Evolutionary conservation across 2,113 vertebrate genomes (phyloP).

Genomic region (Channa argus): DNA sequence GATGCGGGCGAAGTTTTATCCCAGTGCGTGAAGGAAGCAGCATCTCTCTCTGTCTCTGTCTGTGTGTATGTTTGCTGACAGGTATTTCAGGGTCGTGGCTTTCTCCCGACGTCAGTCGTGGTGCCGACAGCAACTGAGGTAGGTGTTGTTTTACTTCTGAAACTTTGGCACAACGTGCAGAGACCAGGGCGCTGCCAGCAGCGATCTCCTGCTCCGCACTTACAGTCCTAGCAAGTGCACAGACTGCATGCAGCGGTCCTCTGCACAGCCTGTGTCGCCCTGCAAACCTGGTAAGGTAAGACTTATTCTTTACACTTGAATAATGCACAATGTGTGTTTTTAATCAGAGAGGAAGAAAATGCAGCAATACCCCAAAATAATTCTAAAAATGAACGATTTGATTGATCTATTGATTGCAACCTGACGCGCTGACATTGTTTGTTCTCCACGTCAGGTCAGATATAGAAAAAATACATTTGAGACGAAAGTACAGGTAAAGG

Average conservation of each 20-base stretch:
- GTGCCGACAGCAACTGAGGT: slow-evolving; percentile 8
- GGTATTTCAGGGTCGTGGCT: slow-evolving; percentile 21
- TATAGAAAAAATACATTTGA: background rate
- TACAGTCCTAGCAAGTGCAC: slow-evolving; percentile 12
- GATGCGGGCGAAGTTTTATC: background rate
- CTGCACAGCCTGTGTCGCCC: background rate
- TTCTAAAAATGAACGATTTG: too few relatives aligned
- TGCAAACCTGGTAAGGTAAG: slow-evolving; percentile 50
- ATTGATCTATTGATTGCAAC: background rate
- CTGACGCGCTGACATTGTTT: background rate
- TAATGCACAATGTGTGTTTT: background rate
- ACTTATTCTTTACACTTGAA: background rate
- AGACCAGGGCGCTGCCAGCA: fast-evolving
- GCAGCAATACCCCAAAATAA: background rate
- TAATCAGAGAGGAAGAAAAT: background rate
- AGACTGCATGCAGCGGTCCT: slow-evolving; percentile 4
- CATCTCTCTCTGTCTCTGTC: background rate
- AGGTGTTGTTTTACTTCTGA: background rate
- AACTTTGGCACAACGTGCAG: slow-evolving; percentile 1
- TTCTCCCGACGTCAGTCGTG: slow-evolving; percentile 29
- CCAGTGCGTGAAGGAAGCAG: background rate
- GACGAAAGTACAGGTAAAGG: background rate
- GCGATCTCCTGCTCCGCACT: slow-evolving; percentile 4
- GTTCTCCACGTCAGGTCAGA: background rate
- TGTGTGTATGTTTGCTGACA: slow-evolving; percentile 19